Base-by-base conservation (phyloP, 2,113 vertebrate genomes). In the Ctenomys sociabilis region DNA sequence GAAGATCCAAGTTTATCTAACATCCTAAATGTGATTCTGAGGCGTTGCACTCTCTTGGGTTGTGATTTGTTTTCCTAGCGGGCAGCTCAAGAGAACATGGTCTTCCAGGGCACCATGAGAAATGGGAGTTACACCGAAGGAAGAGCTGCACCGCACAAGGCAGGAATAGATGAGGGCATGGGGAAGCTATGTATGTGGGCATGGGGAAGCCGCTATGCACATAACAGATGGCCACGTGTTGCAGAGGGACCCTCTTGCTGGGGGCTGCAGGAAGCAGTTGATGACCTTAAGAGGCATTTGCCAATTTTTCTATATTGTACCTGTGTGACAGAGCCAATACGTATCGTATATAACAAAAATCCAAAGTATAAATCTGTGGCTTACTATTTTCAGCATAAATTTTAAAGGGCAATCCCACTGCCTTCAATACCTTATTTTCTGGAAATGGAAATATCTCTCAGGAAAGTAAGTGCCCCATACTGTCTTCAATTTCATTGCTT, bases 11-110 rank as follows among this genome's bases (percentile, higher is more conserved):
- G 93, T 90, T n/a, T 40, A 95, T 93, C 96, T 85, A 88, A 85
- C 45, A 3, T 85, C 85, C 64, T 90, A 94, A 96, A 94, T 97
- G 95, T 90, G 90, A 94, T 92, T 96, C 96, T 96, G 95, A 97
- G 93, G 70, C 8, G 2, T 92, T 90, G 52, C 8, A 8, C 84
- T 90, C 93, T 97, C 88, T 49, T 21, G 77, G 78, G 81, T 37
- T 92, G 72, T 70, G 72, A 96, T 97, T 96, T 96, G 87, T 98
- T 96, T 97, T 85, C 94, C 14, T 81, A 64, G 45, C 91, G 78
- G 45, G 92, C 59, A 61, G 77, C 86, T 96, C 64, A 81, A 35
- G 86, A 94, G 87, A 93, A 90, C 4, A 5, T 21, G 28, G 92
- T 57, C 45, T 94, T 96, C n/a, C 52, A 10, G 40, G 49, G 92